Evolutionary conservation across 2,797 vertebrate species (phyloP).

Genomic region (Typhlichthys eigenmanni): DNA sequence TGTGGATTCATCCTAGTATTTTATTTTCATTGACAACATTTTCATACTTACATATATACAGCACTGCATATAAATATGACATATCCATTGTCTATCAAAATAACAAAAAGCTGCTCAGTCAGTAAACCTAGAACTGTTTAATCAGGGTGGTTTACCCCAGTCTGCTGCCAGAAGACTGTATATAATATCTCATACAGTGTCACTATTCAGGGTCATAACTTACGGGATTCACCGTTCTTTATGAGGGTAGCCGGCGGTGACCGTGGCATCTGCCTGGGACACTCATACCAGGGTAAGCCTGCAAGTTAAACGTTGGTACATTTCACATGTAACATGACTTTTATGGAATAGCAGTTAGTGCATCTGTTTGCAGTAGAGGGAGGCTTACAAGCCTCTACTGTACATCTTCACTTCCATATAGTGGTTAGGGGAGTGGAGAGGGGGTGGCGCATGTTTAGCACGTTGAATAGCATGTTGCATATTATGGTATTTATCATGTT

Average conservation of each 20-base stretch:
- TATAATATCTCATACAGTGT: slow-evolving; percentile 29
- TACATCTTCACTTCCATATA: too few relatives aligned
- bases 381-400: too few relatives aligned
- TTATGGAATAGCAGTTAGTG: too few relatives aligned
- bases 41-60: background rate
- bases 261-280: slow-evolving; percentile 62
- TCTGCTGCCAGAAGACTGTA: slow-evolving; percentile 28
- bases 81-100: slow-evolving; percentile 21
- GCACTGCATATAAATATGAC: background rate
- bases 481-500: too few relatives aligned
- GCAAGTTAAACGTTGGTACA: background rate
- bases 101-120: slow-evolving; percentile 12
- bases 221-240: slow-evolving; percentile 41
- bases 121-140: slow-evolving; percentile 14
- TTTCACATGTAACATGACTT: too few relatives aligned
- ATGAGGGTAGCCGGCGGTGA: slow-evolving; percentile 61
- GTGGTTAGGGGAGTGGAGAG: slow-evolving; percentile 16
- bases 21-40: background rate
- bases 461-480: too few relatives aligned
- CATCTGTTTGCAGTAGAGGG: too few relatives aligned
- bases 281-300: slow-evolving; percentile 52
- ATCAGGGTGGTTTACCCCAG: slow-evolving; percentile 43
- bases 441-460: too few relatives aligned
- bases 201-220: slow-evolving; percentile 51
- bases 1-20: too few relatives aligned